Evolutionary conservation across 1,140 invertebrate species (phyloP).

Genomic region (Drosophila kepulauana): DNA sequence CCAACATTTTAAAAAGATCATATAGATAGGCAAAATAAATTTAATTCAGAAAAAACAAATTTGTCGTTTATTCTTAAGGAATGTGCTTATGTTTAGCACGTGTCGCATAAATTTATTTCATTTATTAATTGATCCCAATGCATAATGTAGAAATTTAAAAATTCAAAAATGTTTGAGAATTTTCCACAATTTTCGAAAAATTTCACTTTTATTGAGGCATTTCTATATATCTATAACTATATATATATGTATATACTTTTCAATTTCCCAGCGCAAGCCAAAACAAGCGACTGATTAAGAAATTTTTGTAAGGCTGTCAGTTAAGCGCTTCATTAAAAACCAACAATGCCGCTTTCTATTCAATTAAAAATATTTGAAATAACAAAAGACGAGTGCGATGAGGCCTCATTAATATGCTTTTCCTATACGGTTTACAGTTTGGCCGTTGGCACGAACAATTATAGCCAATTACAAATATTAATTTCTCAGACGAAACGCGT

Average conservation of each 20-base stretch:
- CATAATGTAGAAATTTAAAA: conserved; percentile 4
- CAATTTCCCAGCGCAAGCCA: neutral
- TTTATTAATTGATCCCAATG: conserved; percentile 19
- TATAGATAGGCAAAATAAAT: conserved; percentile 13
- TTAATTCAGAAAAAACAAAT: conserved; percentile 21
- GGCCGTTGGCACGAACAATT: conserved; percentile 75
- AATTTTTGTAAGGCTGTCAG: conserved; percentile 52
- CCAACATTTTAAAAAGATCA: neutral
- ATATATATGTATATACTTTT: conserved; percentile 7
- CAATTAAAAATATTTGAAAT: conserved; percentile 75
- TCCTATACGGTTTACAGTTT: conserved; percentile 50
- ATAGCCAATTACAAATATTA: conserved; percentile 83
- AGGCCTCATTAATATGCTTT: conserved; percentile 39
- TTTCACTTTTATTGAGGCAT: neutral
- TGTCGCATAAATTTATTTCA: conserved; percentile 24
- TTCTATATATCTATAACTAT: conserved; percentile 8
- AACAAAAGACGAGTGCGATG: conserved; percentile 43
- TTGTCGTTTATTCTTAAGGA: conserved; percentile 24
- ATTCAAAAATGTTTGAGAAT: neutral
- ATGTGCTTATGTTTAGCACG: conserved; percentile 24
- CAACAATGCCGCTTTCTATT: conserved; percentile 70
- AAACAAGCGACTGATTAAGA: conserved; percentile 54
- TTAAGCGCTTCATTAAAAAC: conserved; percentile 65
- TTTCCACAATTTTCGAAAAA: neutral
- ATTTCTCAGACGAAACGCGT: conserved; percentile 77